phyloP scores from a whole-genome alignment of 1,140 invertebrate genomes.

The Megathymus violae region DNA sequence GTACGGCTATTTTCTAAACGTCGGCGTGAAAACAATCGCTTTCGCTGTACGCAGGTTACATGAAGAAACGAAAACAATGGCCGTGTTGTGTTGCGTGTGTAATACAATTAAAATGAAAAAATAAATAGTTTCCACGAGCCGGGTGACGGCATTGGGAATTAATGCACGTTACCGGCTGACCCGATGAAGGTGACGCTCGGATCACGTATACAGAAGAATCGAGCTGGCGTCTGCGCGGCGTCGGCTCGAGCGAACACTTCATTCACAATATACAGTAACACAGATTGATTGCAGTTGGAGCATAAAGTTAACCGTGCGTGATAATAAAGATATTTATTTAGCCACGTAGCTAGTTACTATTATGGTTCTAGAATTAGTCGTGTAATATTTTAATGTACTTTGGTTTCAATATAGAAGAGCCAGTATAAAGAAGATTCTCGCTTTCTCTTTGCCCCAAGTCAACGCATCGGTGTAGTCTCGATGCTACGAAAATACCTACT shows the following conservation, averaged over 20 bases:
- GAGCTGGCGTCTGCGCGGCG: conserved; percentile 6
- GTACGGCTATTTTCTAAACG: background rate
- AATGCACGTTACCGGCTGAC: conserved; percentile 46
- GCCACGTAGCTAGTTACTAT: no score
- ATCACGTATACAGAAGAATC: conserved; percentile 37
- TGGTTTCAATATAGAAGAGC: no score
- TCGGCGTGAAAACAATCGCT: conserved; percentile 6
- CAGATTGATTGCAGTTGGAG: background rate
- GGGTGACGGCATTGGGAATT: conserved; percentile 46
- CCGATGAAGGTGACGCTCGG: conserved; percentile 48
- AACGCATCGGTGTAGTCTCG: no score
- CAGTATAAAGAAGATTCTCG: no score
- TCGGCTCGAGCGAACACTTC: conserved; percentile 6
- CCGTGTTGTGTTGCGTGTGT: background rate
- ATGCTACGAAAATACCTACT: no score
- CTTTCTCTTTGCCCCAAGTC: no score
- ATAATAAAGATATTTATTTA: no score
- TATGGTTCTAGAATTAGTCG: no score
- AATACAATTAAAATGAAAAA: conserved; percentile 12
- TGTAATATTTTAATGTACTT: no score
- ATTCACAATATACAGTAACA: background rate
- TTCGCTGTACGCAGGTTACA: background rate
- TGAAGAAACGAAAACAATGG: conserved; percentile 6
- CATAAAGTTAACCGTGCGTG: no score
- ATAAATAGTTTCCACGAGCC: conserved; percentile 19